These are phyloP conservation scores for Strigops habroptila DNA, from an alignment of 2,113 vertebrate genomes.

Conservation along the genomic window DNA sequence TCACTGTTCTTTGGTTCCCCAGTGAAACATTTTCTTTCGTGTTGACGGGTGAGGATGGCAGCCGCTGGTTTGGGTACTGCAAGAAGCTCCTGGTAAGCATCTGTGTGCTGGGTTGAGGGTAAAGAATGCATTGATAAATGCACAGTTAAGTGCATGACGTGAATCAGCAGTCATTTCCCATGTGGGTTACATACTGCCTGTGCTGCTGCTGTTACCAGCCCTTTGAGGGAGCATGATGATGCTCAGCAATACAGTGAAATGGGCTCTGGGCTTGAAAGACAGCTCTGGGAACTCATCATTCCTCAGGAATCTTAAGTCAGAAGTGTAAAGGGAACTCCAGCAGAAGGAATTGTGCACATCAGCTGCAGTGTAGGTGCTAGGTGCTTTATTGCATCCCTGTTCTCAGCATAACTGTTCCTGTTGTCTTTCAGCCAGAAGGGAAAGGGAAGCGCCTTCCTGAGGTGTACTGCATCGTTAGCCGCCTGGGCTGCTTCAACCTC, in stretches of 20 bases:
- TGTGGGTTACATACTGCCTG: background rate
- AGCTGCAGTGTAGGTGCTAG: background rate
- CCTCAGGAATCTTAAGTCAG: background rate
- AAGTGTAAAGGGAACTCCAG: background rate
- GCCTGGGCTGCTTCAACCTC: slow-evolving; percentile 96
- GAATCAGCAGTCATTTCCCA: background rate
- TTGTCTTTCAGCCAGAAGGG: slow-evolving; percentile 80
- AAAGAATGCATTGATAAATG: background rate
- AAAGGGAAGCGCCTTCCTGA: slow-evolving; percentile 95
- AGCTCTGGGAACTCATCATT: background rate
- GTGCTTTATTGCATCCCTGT: background rate
- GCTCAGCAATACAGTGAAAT: background rate
- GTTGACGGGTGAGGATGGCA: slow-evolving; percentile 94
- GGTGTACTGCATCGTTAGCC: slow-evolving; percentile 95
- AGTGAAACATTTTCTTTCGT: slow-evolving; percentile 98
- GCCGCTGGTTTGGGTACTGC: slow-evolving; percentile 97
- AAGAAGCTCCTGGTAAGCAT: slow-evolving; percentile 93
- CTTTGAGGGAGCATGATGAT: background rate
- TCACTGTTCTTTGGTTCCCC: slow-evolving; percentile 27
- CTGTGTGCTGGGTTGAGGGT: background rate
- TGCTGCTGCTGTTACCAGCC: background rate
- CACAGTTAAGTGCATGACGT: fast-evolving
- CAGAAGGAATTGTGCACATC: background rate
- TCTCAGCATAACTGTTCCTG: background rate
- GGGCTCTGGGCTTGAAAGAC: background rate